Conservation (phyloP, 2,113 vertebrate genomes). For the Eubucco bourcierii region DNA sequence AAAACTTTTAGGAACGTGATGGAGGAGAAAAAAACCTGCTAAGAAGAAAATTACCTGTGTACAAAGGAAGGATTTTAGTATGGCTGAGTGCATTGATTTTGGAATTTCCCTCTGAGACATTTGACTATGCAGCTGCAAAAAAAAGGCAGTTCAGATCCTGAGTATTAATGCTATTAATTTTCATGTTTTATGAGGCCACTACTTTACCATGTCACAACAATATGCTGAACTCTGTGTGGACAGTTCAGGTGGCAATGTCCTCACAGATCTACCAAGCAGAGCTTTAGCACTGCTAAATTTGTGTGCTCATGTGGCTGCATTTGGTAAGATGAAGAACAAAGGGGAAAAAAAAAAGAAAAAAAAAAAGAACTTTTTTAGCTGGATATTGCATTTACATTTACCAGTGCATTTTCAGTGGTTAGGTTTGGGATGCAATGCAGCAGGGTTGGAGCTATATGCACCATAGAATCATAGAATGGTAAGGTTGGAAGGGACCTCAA, state of each 20-base stretch:
- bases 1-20: background rate
- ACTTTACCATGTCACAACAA: background rate
- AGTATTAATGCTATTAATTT: background rate
- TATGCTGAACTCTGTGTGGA: background rate
- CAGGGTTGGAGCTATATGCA: no score
- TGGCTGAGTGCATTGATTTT: background rate
- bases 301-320: background rate
- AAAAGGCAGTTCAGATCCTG: background rate
- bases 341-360: background rate
- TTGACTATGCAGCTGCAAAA: background rate
- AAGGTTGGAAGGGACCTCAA: no score
- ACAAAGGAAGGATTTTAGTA: background rate
- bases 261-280: background rate
- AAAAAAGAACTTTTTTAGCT: background rate
- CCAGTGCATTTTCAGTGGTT: background rate
- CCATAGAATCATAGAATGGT: no score
- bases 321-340: background rate
- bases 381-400: background rate
- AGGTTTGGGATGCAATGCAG: background rate
- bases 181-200: background rate
- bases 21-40: background rate
- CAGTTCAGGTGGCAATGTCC: background rate
- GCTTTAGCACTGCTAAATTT: background rate
- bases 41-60: background rate
- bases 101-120: background rate